Conservation (phyloP, 2,113 vertebrate species). For the Cheirogaleus medius region DNA sequence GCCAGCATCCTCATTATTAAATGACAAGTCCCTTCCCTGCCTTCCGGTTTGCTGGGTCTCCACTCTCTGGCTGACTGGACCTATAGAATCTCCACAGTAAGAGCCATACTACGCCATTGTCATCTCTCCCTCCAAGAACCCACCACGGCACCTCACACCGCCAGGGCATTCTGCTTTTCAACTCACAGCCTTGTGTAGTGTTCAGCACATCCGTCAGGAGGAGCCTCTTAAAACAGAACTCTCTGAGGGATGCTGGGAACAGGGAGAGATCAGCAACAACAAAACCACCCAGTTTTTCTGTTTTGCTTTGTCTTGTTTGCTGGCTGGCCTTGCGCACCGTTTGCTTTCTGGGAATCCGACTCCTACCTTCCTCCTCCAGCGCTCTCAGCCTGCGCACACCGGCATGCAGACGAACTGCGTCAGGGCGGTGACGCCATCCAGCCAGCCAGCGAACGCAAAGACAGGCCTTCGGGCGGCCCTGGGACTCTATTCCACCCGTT, state of each 20-base stretch:
- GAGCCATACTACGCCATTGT: not conserved
- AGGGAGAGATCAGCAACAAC: no score
- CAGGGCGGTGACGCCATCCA: not conserved
- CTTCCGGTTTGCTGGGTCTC: not conserved
- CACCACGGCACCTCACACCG: not conserved
- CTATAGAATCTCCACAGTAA: rapidly evolving
- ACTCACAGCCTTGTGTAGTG: no score
- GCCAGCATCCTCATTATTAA: not conserved
- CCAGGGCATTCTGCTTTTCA: not conserved
- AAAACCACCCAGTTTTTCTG: not conserved
- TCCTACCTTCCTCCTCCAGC: not conserved
- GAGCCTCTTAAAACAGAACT: not conserved
- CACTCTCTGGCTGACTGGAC: not conserved
- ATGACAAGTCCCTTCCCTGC: not conserved
- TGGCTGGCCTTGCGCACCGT: not conserved
- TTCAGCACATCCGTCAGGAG: not conserved
- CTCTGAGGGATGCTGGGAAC: not conserved
- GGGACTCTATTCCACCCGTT: no score
- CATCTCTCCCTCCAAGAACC: not conserved
- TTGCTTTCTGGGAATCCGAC: not conserved
- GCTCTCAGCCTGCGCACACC: not conserved
- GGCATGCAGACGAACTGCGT: not conserved
- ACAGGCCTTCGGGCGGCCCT: no score
- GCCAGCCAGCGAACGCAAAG: not conserved
- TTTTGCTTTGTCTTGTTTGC: not conserved